Conservation (phyloP, 2,888 invertebrate species). For the Apoda limacodes region DNA sequence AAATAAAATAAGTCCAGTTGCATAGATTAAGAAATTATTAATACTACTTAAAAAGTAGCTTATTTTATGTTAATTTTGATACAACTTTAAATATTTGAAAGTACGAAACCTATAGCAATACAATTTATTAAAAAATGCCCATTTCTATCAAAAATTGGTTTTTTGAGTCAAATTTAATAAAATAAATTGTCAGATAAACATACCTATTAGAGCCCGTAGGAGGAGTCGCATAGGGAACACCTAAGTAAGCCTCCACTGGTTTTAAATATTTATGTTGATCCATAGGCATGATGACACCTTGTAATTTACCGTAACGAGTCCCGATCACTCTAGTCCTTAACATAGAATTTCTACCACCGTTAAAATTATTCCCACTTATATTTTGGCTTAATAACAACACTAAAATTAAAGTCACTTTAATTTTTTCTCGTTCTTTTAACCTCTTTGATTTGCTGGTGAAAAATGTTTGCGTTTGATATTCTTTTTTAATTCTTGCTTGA, state of each 20-base stretch:
- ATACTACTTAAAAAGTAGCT: too few relatives aligned
- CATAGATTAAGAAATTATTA: too few relatives aligned
- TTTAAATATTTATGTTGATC: constrained; percentile 81
- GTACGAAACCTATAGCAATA: too few relatives aligned
- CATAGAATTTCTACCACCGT: constrained; percentile 72
- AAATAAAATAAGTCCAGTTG: too few relatives aligned
- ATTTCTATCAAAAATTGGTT: too few relatives aligned
- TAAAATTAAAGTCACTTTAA: constrained; percentile 41
- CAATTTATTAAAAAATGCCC: too few relatives aligned
- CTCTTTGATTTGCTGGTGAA: constrained; percentile 18
- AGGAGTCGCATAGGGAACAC: constrained; percentile 89
- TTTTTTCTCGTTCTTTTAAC: constrained; percentile 26
- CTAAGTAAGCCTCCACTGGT: constrained; percentile 84
- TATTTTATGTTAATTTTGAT: too few relatives aligned
- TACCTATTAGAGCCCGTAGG: constrained; percentile 84
- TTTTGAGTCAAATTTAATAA: constrained; percentile 8
- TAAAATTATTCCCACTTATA: constrained; percentile 49
- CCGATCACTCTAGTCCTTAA: constrained; percentile 83
- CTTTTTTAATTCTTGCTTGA: constrained; percentile 23
- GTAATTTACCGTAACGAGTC: constrained; percentile 86
- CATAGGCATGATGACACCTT: constrained; percentile 84
- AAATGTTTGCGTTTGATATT: constrained; percentile 2
- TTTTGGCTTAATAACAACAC: constrained; percentile 41
- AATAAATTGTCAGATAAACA: constrained; percentile 16
- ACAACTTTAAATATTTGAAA: too few relatives aligned